Percentiles rank a stretch among this genome's conserved stretches.
These are phyloP conservation scores for Hypolimnas misippus DNA, from an alignment of 2,888 invertebrate genomes.

Conservation along the genomic window DNA sequence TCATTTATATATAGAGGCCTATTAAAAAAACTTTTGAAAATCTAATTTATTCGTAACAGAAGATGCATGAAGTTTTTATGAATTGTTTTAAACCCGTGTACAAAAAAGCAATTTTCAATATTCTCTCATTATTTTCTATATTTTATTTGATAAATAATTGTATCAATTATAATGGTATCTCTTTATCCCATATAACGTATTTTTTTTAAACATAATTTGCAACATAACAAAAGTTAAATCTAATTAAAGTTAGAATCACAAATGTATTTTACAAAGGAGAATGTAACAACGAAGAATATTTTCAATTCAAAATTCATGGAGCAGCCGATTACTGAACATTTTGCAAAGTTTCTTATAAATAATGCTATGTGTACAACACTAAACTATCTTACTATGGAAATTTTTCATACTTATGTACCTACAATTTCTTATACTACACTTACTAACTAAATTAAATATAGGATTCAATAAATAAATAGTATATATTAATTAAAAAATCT, in stretches of 20 bases:
- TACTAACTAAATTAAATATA: constrained; percentile 67
- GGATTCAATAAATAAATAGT: constrained; percentile 80
- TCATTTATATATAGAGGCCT: background rate
- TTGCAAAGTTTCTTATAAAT: constrained; percentile 42
- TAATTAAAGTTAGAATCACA: constrained; percentile 1
- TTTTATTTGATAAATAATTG: background rate
- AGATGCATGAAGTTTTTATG: too few species aligned
- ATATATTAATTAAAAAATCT: constrained; percentile 74
- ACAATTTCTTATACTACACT: constrained; percentile 53
- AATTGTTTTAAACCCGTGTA: too few species aligned
- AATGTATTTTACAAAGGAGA: background rate
- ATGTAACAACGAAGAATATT: constrained; percentile 10
- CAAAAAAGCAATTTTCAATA: background rate
- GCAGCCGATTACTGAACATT: constrained; percentile 22
- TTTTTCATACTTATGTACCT: constrained; percentile 65
- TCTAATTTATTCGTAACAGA: too few species aligned
- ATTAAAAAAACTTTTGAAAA: background rate
- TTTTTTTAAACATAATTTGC: background rate
- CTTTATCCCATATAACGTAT: background rate
- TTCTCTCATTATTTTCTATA: too few species aligned
- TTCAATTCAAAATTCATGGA: constrained; percentile 8
- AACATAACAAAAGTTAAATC: background rate
- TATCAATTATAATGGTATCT: background rate
- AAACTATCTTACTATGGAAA: constrained; percentile 72
- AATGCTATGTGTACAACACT: constrained; percentile 41